Evolutionary conservation across 2,797 vertebrate genomes (phyloP).

Genomic region (Poeciliopsis presidionis): DNA sequence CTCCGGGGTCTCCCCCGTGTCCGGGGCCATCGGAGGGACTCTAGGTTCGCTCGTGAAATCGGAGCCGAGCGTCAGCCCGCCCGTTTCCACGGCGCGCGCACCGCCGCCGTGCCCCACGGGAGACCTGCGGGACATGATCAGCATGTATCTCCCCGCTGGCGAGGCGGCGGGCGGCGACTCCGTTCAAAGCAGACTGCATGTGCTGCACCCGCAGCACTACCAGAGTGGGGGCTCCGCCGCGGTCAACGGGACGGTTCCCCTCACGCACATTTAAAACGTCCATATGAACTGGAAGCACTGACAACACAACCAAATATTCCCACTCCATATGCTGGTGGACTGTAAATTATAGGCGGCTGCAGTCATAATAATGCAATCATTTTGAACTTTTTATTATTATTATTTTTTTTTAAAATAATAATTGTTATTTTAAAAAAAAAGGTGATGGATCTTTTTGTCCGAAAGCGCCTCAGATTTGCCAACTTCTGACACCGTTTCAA

Average conservation of each 20-base stretch:
- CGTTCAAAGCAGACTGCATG: constrained; percentile 91
- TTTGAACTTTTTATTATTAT: constrained; percentile 49
- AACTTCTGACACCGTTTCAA: constrained; percentile 75
- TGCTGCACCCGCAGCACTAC: constrained; percentile 93
- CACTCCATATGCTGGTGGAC: constrained; percentile 73
- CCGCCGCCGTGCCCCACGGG: constrained; percentile 87
- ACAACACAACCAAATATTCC: constrained; percentile 79
- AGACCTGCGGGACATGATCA: constrained; percentile 98
- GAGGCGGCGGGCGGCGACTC: constrained; percentile 85
- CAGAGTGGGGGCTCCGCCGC: constrained; percentile 86
- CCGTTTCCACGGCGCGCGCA: constrained; percentile 83
- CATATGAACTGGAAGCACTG: constrained; percentile 52
- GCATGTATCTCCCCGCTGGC: constrained; percentile 88
- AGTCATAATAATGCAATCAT: constrained; percentile 75
- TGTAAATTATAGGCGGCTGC: constrained; percentile 81
- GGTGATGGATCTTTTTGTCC: constrained; percentile 47
- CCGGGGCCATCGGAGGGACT: constrained; percentile 87
- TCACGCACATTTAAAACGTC: constrained; percentile 84
- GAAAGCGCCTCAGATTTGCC: constrained; percentile 53
- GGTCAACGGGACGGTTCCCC: constrained; percentile 93
- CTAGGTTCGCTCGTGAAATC: constrained; percentile 92
- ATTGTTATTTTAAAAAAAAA: constrained; percentile 33
- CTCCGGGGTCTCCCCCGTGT: constrained; percentile 83
- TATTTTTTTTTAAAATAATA: not conserved
- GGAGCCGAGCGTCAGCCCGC: constrained; percentile 92